A percentile compares a stretch with the other conserved stretches of the same genome.
phyloP scores from a whole-genome alignment of 2,888 invertebrate genomes.

The Eilema sororculum region DNA sequence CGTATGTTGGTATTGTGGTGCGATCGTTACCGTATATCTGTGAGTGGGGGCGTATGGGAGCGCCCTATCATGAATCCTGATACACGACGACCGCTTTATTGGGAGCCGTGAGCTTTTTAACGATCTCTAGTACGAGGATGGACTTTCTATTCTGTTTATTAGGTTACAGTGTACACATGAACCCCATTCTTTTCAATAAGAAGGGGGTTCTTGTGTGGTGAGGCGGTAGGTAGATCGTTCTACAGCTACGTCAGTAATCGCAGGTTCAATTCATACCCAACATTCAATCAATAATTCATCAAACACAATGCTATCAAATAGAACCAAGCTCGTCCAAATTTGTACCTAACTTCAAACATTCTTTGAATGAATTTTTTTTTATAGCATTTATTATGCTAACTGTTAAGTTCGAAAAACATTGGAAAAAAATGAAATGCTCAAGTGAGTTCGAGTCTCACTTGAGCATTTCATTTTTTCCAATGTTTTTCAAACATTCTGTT shows the following conservation, averaged over 20 bases:
- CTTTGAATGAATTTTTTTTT: too few species aligned
- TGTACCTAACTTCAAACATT: background rate
- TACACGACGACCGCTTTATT: slow-evolving; percentile 76
- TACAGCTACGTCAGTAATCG: background rate
- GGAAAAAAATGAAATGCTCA: too few species aligned
- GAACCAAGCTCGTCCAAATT: background rate
- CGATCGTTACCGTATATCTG: slow-evolving; percentile 85
- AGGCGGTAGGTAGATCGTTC: background rate
- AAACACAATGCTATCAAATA: background rate
- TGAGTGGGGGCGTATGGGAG: slow-evolving; percentile 78
- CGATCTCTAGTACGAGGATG: slow-evolving; percentile 47
- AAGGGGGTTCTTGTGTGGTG: background rate
- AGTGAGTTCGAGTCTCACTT: too few species aligned
- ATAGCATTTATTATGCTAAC: too few species aligned
- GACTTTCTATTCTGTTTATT: slow-evolving; percentile 47
- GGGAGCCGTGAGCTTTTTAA: slow-evolving; percentile 69
- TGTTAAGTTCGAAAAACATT: too few species aligned
- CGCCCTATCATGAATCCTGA: slow-evolving; percentile 85
- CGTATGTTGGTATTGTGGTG: slow-evolving; percentile 82
- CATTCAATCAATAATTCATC: too few species aligned
- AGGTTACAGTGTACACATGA: slow-evolving; percentile 24
- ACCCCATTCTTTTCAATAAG: slow-evolving; percentile 4
- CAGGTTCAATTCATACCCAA: background rate
- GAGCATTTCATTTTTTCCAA: too few species aligned
- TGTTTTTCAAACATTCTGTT: too few species aligned